Conservation (phyloP, 2,113 vertebrate species). For the Chloroceryle aenea region DNA sequence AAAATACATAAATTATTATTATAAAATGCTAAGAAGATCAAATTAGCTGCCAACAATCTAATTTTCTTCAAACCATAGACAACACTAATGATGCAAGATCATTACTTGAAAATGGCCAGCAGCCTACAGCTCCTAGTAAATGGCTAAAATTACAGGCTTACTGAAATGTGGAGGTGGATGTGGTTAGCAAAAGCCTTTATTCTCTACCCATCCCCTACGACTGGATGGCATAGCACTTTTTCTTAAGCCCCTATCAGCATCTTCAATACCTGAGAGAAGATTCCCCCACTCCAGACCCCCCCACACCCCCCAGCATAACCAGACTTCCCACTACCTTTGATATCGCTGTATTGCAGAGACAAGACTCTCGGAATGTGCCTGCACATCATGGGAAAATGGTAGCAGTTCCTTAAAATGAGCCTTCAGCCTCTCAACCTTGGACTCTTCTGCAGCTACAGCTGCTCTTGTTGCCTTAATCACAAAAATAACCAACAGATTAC, state of each 20-base stretch:
- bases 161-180: background rate
- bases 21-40: slow-evolving; percentile 21
- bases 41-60: slow-evolving; percentile 35
- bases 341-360: slow-evolving; percentile 86
- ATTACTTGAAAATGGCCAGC: slow-evolving; percentile 8
- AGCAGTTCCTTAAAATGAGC: slow-evolving; percentile 87
- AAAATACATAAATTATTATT: background rate
- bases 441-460: slow-evolving; percentile 81
- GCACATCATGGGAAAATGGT: slow-evolving; percentile 79
- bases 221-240: background rate
- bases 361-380: slow-evolving; percentile 80
- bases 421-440: slow-evolving; percentile 83
- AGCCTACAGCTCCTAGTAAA: background rate
- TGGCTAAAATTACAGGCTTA: background rate
- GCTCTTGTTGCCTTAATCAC: slow-evolving; percentile 78
- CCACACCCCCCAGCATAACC: background rate
- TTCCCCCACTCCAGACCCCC: background rate
- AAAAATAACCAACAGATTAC: background rate
- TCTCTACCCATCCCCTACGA: background rate
- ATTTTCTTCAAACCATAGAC: slow-evolving; percentile 14
- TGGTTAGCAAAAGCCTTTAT: background rate
- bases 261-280: background rate
- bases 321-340: slow-evolving; percentile 81
- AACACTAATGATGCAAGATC: background rate
- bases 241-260: background rate